phyloP scores from a whole-genome alignment of 1,140 invertebrate genomes.

The Sinella curviseta region DNA sequence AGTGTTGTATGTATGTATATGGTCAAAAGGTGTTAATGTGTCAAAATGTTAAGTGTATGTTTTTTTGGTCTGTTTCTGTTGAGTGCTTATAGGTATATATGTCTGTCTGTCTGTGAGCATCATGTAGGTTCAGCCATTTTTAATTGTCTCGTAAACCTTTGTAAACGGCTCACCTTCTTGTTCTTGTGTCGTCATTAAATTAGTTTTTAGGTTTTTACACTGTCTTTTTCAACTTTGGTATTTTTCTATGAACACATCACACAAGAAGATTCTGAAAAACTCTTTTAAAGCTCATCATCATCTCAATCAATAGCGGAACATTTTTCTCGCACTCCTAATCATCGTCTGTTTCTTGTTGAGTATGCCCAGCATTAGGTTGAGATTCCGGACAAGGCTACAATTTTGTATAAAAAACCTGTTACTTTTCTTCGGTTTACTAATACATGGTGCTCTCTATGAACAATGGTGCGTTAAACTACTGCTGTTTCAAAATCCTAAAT shows the following conservation, averaged over 20 bases:
- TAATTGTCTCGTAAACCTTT: neutral
- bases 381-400: neutral
- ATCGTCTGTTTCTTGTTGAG: neutral
- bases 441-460: too few species aligned
- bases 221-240: too few species aligned
- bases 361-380: conserved; percentile 12
- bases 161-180: neutral
- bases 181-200: neutral
- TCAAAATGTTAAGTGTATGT: too few species aligned
- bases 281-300: neutral
- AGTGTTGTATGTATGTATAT: too few species aligned
- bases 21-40: too few species aligned
- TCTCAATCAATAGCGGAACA: neutral
- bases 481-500: neutral
- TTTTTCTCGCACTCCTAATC: neutral
- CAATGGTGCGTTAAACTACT: too few species aligned
- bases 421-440: too few species aligned
- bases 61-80: too few species aligned
- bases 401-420: too few species aligned
- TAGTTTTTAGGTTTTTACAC: neutral
- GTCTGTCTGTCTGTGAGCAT: neutral
- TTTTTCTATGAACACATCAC: conserved; percentile 5
- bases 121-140: too few species aligned
- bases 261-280: neutral
- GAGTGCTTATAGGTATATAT: too few species aligned